These are phyloP conservation scores for Drosophila pseudotakahashii DNA, from an alignment of 2,888 invertebrate species.

Conservation along the genomic window DNA sequence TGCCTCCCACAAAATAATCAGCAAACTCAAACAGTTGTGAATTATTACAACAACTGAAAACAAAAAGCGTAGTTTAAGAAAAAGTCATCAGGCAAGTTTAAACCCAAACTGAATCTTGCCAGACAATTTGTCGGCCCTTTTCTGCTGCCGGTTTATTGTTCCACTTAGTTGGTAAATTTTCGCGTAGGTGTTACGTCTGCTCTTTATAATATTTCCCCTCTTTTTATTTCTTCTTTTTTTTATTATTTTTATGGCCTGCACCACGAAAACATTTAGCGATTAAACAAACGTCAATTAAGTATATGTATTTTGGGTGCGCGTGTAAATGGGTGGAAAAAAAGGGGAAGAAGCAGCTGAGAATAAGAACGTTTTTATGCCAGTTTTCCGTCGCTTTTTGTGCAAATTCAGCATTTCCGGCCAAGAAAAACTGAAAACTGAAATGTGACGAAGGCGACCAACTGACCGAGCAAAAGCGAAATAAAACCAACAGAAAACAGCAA, in stretches of 20 bases:
- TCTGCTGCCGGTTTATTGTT: constrained; percentile 52
- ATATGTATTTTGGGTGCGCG: constrained; percentile 74
- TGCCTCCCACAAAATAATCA: constrained; percentile 11
- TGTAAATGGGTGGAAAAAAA: constrained; percentile 53
- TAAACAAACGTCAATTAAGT: constrained; percentile 78
- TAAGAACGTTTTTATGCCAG: constrained; percentile 63
- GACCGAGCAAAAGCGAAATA: constrained; percentile 50
- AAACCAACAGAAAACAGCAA: constrained; percentile 31
- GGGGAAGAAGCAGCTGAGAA: constrained; percentile 12
- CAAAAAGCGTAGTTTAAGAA: not conserved
- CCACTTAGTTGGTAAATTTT: constrained; percentile 43
- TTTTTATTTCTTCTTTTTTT: no score
- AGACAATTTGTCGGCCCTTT: constrained; percentile 75
- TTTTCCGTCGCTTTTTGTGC: constrained; percentile 68
- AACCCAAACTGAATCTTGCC: constrained; percentile 16
- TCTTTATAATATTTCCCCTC: constrained; percentile 16
- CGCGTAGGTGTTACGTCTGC: constrained; percentile 15
- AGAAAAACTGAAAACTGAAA: constrained; percentile 79
- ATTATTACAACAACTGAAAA: constrained; percentile 21
- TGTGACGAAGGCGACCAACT: constrained; percentile 67
- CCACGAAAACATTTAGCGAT: constrained; percentile 47
- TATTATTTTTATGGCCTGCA: constrained; percentile 46
- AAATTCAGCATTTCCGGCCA: constrained; percentile 81
- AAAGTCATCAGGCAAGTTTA: constrained; percentile 3
- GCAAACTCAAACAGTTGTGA: constrained; percentile 10